Percentiles rank a stretch among this genome's conserved stretches.
Evolutionary conservation across 1,140 invertebrate species (phyloP).

Genomic region (Drosophila miranda): DNA sequence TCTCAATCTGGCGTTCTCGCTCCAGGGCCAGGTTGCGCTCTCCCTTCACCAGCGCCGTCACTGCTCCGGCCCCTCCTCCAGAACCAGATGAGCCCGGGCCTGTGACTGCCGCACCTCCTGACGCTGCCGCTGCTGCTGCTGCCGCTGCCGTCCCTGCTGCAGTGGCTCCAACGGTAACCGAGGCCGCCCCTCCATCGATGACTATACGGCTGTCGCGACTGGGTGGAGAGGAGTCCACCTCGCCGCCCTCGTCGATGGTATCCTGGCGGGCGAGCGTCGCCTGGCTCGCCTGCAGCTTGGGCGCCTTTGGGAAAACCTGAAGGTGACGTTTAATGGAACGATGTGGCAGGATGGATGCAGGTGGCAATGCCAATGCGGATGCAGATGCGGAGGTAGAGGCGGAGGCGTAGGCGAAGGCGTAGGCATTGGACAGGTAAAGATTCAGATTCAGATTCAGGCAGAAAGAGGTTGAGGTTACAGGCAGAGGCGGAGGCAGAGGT

Average conservation of each 20-base stretch:
- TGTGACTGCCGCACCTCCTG: constrained; percentile 53
- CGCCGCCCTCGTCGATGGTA: constrained; percentile 92
- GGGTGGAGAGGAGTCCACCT: constrained; percentile 83
- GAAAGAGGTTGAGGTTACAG: constrained; percentile 10
- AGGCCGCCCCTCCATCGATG: constrained; percentile 57
- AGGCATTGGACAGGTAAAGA: constrained; percentile 27
- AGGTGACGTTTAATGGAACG: constrained; percentile 69
- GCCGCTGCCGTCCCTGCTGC: constrained; percentile 5
- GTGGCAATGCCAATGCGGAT: constrained; percentile 22
- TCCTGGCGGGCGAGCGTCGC: constrained; percentile 86
- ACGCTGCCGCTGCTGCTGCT: constrained; percentile 13
- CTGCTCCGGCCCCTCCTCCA: constrained; percentile 9
- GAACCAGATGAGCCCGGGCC: not conserved
- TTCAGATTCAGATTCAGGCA: constrained; percentile 14
- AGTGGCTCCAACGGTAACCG: not conserved
- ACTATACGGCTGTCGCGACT: constrained; percentile 72
- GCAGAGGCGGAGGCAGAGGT: constrained; percentile 13
- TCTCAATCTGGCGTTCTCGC: constrained; percentile 82
- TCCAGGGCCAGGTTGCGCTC: constrained; percentile 71
- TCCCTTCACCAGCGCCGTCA: constrained; percentile 17
- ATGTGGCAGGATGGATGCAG: constrained; percentile 39
- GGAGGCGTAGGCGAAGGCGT: constrained; percentile 14
- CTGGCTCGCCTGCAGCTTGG: constrained; percentile 86
- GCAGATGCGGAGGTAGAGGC: constrained; percentile 47
- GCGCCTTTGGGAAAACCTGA: constrained; percentile 88